These are phyloP conservation scores for Hypolimnas misippus DNA, from an alignment of 2,888 invertebrate genomes.

Conservation along the genomic window DNA sequence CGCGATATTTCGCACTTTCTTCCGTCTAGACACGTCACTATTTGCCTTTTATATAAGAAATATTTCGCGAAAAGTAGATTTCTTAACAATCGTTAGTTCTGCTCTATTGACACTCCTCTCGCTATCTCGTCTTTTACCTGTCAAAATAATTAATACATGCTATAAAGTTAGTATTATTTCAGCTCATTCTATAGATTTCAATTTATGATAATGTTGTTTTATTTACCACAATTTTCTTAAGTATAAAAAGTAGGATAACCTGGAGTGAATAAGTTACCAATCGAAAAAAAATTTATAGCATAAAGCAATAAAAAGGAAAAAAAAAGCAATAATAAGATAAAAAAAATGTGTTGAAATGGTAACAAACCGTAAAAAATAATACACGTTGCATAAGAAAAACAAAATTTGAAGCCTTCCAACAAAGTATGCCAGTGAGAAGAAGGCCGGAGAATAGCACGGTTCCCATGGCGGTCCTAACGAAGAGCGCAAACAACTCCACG, in stretches of 20 bases:
- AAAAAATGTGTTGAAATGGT: not conserved
- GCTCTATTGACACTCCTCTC: too few species aligned
- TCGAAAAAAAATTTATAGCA: too few species aligned
- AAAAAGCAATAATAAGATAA: not conserved
- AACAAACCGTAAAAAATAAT: not conserved
- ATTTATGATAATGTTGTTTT: too few species aligned
- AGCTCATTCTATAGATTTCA: too few species aligned
- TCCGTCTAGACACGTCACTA: slow-evolving; percentile 30
- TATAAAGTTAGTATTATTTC: too few species aligned
- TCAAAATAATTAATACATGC: too few species aligned
- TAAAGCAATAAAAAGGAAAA: too few species aligned
- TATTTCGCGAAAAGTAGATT: not conserved
- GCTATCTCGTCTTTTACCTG: not conserved
- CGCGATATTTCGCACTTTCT: slow-evolving; percentile 78
- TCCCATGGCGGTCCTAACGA: slow-evolving; percentile 72
- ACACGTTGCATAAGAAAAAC: not conserved
- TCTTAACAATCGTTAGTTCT: not conserved
- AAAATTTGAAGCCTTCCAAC: not conserved
- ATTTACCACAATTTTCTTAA: too few species aligned
- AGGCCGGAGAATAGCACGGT: slow-evolving; percentile 57
- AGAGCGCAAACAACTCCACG: slow-evolving; percentile 68
- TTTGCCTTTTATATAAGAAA: slow-evolving; percentile 16
- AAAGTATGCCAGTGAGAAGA: slow-evolving; percentile 54
- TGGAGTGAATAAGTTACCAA: too few species aligned
- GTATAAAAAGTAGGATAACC: too few species aligned